These are phyloP conservation scores for Nothoprocta perdicaria DNA, from an alignment of 2,113 vertebrate genomes.

Conservation along the genomic window DNA sequence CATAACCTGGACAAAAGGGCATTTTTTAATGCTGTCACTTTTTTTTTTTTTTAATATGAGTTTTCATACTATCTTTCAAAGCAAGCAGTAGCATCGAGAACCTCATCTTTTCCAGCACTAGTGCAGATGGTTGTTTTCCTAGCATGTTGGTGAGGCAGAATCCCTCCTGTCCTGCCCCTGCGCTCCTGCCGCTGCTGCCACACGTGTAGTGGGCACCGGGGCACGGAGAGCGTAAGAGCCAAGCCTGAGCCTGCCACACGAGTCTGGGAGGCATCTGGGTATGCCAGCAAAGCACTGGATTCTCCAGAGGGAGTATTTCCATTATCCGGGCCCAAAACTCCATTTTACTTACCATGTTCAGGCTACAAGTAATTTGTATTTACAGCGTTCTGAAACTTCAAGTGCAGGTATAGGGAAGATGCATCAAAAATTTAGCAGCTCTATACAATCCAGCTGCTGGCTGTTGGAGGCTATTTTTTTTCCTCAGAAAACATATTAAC, in stretches of 20 bases:
- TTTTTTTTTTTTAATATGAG: background rate
- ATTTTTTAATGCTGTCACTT: background rate
- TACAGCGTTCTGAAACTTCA: background rate
- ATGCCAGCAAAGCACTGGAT: accelerated
- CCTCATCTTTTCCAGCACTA: background rate
- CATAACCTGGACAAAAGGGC: background rate
- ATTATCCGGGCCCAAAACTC: background rate
- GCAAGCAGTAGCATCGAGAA: background rate
- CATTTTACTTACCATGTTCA: background rate
- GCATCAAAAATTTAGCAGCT: background rate
- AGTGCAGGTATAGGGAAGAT: background rate
- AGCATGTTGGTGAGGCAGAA: background rate
- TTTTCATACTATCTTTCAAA: background rate
- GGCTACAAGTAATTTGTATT: background rate
- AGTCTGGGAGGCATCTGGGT: background rate
- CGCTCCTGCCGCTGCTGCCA: background rate
- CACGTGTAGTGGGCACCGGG: accelerated
- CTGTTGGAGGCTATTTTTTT: background rate
- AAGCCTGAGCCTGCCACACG: background rate
- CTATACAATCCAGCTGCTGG: background rate
- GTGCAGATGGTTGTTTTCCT: background rate
- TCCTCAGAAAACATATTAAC: background rate
- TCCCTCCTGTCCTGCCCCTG: background rate
- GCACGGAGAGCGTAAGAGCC: background rate
- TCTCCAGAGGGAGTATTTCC: background rate